Evolutionary conservation across 2,113 vertebrate species (phyloP), one percentile per base, ranked within the genome.

Genomic region (Romanogobio albipinnatus): DNA sequence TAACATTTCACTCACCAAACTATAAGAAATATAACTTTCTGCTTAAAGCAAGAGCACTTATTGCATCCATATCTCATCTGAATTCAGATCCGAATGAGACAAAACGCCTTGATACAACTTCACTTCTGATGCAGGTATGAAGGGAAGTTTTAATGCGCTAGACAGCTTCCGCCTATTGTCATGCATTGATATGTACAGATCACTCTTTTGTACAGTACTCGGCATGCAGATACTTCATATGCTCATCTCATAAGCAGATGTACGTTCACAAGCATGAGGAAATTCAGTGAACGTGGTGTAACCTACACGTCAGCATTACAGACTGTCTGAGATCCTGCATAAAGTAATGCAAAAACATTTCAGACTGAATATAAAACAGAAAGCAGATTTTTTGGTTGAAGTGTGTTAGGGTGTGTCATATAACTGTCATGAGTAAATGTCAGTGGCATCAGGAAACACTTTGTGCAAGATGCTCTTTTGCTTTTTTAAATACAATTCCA

Each of bases 161-260:
- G 39, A 80, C 58, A 45, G n/a, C 14, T 26, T 81, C 51, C 36
- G 77, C 29, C 51, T 80, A 47, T 78, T 77, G 79, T 39, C 85
- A 83, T 83, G 85, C 75, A 79, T 39, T 71, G 45, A 26, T 78
- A 62, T 53, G 51, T 70, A 87, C 78, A 81, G 22, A 62, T 85
- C 51, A 33, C 39, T 68, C 56, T 76, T 87, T 85, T 53, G 78
- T 61, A 47, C 82, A 74, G 36, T 85, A 51, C 76, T 74, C 70
- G 13, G 49, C 86, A 81, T 86, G 86, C 88, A 85, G 75, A 76
- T 24, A 56, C 70, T 73, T 71, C 76, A 73, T 56, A 70, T 58
- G 66, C 62, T 81, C 70, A 33, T 51, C 9, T 79, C 66, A 56
- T 61, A 9, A 74, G 49, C 62, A 82, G 62, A 66, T 59, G 84